Percentiles rank a stretch among this genome's conserved stretches.
Conservation (phyloP, 2,888 invertebrate genomes). For the Plutella xylostella region DNA sequence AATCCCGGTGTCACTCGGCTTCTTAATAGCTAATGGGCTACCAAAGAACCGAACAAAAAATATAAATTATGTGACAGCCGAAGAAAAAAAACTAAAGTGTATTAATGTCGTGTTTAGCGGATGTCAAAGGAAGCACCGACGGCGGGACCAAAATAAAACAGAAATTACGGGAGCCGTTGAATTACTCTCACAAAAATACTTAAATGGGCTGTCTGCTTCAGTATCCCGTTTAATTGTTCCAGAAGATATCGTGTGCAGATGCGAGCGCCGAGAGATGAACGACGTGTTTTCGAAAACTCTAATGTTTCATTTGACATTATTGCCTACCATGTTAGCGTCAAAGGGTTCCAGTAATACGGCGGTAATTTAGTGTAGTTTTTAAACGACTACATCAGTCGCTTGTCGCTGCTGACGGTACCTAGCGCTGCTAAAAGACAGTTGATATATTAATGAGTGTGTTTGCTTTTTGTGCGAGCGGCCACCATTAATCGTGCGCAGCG, state of each 20-base stretch:
- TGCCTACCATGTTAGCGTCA: not conserved
- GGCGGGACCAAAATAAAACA: constrained; percentile 28
- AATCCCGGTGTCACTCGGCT: constrained; percentile 52
- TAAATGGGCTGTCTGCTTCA: constrained; percentile 45
- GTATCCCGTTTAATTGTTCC: constrained; percentile 59
- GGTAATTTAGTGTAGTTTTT: not conserved
- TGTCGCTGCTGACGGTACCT: constrained; percentile 44
- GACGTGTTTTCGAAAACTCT: constrained; percentile 36
- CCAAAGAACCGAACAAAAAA: constrained; percentile 42
- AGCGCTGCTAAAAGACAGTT: constrained; percentile 63
- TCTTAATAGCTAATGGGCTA: constrained; percentile 65
- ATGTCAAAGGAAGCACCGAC: constrained; percentile 57
- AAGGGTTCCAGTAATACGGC: no score
- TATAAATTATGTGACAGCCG: constrained; percentile 63
- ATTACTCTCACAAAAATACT: constrained; percentile 57
- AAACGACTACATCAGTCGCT: not conserved
- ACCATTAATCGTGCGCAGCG: constrained; percentile 66
- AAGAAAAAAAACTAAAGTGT: constrained; percentile 52
- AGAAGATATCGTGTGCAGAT: constrained; percentile 64
- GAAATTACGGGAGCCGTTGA: constrained; percentile 47
- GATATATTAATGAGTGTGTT: constrained; percentile 68
- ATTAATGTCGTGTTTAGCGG: constrained; percentile 65
- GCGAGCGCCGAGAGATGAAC: constrained; percentile 58
- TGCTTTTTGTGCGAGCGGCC: constrained; percentile 60
- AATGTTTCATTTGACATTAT: constrained; percentile 1